Evolutionary conservation across 2,888 invertebrate genomes (phyloP).

Genomic region (Meganola albula): DNA sequence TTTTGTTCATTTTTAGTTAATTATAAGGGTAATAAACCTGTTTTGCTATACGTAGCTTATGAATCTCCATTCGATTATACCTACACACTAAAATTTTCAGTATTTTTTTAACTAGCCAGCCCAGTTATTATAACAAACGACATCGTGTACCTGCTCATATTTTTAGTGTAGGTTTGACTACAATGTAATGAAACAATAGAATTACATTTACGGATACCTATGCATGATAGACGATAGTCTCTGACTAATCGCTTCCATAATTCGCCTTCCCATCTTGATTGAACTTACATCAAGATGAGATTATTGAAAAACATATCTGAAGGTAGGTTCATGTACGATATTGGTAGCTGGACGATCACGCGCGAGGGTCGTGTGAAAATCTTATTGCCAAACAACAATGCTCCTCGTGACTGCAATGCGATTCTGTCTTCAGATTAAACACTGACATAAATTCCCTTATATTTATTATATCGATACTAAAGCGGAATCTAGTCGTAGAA

Average conservation of each 20-base stretch:
- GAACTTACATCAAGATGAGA: slow-evolving; percentile 45
- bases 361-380: slow-evolving; percentile 60
- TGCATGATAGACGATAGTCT: too few relatives aligned
- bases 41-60: too few relatives aligned
- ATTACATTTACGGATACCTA: too few relatives aligned
- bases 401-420: slow-evolving; percentile 64
- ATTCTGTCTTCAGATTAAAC: slow-evolving; percentile 65
- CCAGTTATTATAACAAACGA: too few relatives aligned
- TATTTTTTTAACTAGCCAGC: too few relatives aligned
- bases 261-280: slow-evolving; percentile 24
- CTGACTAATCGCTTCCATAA: slow-evolving; percentile 23
- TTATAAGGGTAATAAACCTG: too few relatives aligned
- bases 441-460: slow-evolving; percentile 66
- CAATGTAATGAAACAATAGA: too few relatives aligned
- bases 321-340: slow-evolving; percentile 44
- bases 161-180: too few relatives aligned
- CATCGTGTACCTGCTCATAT: too few relatives aligned
- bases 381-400: slow-evolving; percentile 59
- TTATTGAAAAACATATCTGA: slow-evolving; percentile 52
- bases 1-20: slow-evolving; percentile 34
- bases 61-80: too few relatives aligned
- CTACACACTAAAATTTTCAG: too few relatives aligned
- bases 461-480: slow-evolving; percentile 64
- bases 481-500: slow-evolving; percentile 30
- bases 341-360: slow-evolving; percentile 45